Conservation (phyloP, 2,797 vertebrate genomes). For the Mico argentatus region DNA sequence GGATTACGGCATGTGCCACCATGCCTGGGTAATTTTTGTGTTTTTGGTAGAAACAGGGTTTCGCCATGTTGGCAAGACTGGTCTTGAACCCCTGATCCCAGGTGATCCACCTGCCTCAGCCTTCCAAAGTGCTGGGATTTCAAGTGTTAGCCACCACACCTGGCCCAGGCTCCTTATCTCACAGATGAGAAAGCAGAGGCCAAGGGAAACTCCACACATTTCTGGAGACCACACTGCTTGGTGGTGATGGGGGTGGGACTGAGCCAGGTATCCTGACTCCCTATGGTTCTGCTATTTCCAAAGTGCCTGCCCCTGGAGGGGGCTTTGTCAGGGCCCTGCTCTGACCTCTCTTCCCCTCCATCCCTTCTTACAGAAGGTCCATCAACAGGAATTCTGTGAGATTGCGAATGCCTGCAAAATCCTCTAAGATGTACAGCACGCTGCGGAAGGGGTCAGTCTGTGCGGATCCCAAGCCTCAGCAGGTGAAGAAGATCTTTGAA, state of each 20-base stretch:
- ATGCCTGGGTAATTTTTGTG: no score
- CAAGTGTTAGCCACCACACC: no score
- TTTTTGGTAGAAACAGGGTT: no score
- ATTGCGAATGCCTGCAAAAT: slow-evolving; percentile 86
- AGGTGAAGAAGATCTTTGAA: slow-evolving; percentile 94
- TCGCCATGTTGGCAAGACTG: no score
- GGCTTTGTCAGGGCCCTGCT: not conserved
- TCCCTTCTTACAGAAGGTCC: slow-evolving; percentile 85
- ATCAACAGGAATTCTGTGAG: slow-evolving; percentile 88
- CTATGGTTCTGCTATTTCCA: not conserved
- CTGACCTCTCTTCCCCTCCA: accelerated
- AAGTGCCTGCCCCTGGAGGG: accelerated
- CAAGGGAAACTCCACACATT: not conserved
- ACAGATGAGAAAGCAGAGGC: slow-evolving; percentile 1
- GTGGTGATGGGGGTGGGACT: not conserved
- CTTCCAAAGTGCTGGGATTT: no score
- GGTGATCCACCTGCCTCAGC: no score
- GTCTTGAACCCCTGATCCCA: no score
- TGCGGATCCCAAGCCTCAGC: slow-evolving; percentile 89
- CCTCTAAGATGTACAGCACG: slow-evolving; percentile 87
- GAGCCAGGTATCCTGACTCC: not conserved
- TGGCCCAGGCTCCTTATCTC: not conserved
- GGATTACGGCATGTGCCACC: no score
- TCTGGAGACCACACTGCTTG: not conserved
- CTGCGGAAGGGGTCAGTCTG: slow-evolving; percentile 82